Percentiles rank a stretch among this genome's conserved stretches.
Conservation (phyloP, 2,888 invertebrate species). For the Drosophila mimica region DNA sequence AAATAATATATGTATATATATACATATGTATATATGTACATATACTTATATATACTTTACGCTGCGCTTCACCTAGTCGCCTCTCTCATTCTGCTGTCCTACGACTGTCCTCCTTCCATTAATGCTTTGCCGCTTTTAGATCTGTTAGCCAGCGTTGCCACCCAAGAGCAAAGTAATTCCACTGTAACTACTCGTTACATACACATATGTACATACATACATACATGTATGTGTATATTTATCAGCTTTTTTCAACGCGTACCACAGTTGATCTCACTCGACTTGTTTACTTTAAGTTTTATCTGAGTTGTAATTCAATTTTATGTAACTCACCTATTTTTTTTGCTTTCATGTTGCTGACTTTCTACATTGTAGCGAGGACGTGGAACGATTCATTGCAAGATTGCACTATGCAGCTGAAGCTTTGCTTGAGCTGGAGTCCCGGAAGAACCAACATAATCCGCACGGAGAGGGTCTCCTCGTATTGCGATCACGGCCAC, state of each 20-base stretch:
- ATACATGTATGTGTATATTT: background rate
- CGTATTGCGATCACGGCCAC: slow-evolving; percentile 96
- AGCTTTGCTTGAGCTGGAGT: slow-evolving; percentile 95
- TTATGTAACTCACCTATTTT: background rate
- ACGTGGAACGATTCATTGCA: slow-evolving; percentile 99
- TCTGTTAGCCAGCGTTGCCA: too few species aligned
- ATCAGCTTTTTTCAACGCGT: background rate
- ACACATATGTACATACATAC: too few species aligned
- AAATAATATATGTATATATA: too few species aligned
- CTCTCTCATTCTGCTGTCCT: too few species aligned
- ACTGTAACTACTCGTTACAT: too few species aligned
- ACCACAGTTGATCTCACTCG: background rate
- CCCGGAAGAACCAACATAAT: slow-evolving; percentile 88
- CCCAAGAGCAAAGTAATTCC: too few species aligned
- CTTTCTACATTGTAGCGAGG: slow-evolving; percentile 87
- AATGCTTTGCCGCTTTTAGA: too few species aligned
- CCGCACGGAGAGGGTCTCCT: slow-evolving; percentile 96
- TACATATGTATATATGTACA: too few species aligned
- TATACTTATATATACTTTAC: too few species aligned
- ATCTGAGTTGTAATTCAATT: background rate
- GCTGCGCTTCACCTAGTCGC: too few species aligned
- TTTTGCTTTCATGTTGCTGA: background rate
- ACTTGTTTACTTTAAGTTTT: background rate
- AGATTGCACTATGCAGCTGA: slow-evolving; percentile 98
- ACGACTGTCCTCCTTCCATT: too few species aligned